Conservation (phyloP, 2,888 invertebrate genomes). For the Tipula helvola region DNA sequence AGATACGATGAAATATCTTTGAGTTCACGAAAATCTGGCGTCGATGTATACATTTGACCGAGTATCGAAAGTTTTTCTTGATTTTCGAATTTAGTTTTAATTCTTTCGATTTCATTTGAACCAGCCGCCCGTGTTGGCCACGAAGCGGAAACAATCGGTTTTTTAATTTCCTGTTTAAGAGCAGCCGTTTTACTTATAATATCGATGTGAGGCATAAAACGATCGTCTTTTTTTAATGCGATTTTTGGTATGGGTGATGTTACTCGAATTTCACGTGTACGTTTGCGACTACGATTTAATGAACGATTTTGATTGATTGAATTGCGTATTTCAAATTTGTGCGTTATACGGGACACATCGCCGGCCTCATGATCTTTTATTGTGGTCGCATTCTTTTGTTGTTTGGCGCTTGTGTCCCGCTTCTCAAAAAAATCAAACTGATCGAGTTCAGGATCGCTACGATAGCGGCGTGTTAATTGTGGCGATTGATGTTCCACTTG, state of each 20-base stretch:
- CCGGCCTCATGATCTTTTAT: conserved; percentile 40
- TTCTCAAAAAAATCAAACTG: conserved; percentile 39
- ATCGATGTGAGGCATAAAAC: conserved; percentile 79
- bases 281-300: conserved; percentile 35
- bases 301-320: conserved; percentile 21
- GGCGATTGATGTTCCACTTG: not conserved
- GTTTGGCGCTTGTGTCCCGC: conserved; percentile 36
- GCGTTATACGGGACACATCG: conserved; percentile 47
- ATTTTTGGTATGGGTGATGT: conserved; percentile 51
- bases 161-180: conserved; percentile 41
- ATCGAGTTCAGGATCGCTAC: conserved; percentile 68
- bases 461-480: conserved; percentile 42
- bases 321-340: conserved; percentile 43
- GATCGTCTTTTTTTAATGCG: conserved; percentile 51
- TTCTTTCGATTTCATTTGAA: conserved; percentile 56
- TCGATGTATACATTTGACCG: conserved; percentile 68
- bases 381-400: conserved; percentile 22
- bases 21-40: conserved; percentile 64
- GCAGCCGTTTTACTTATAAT: conserved; percentile 78
- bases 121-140: conserved; percentile 10
- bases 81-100: conserved; percentile 59
- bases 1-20: conserved; percentile 67
- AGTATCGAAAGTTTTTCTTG: conserved; percentile 43
- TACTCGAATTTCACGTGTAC: conserved; percentile 33
- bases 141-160: conserved; percentile 17